Evolutionary conservation across 2,113 vertebrate species (phyloP).

Genomic region (Synchiropus splendidus): DNA sequence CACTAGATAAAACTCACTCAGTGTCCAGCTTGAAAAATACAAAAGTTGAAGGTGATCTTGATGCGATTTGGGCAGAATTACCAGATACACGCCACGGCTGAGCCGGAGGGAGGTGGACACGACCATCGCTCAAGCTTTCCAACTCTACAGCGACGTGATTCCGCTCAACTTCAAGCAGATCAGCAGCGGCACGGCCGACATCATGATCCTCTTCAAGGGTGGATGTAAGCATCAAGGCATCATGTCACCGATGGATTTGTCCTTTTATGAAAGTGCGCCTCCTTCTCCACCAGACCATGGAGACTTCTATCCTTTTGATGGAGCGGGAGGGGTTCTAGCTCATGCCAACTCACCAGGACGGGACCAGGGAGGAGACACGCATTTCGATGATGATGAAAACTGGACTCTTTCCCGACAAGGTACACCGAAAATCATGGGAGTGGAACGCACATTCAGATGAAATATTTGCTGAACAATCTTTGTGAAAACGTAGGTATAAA

Average conservation of each 20-base stretch:
- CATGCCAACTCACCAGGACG: constrained; percentile 60
- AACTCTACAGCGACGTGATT: constrained; percentile 64
- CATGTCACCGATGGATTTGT: constrained; percentile 1
- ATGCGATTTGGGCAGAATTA: constrained; percentile 47
- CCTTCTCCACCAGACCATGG: constrained; percentile 51
- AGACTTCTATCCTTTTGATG: constrained; percentile 66
- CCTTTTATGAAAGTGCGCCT: too few relatives aligned
- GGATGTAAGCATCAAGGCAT: too few relatives aligned
- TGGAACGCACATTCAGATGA: too few relatives aligned
- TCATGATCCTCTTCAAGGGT: constrained; percentile 63
- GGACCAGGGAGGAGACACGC: constrained; percentile 57
- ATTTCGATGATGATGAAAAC: constrained; percentile 69
- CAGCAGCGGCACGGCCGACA: constrained; percentile 48
- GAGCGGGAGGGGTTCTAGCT: constrained; percentile 51
- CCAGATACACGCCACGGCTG: constrained; percentile 55
- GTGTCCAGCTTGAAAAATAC: too few relatives aligned
- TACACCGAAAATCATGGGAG: constrained; percentile 10
- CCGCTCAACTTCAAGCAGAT: constrained; percentile 60
- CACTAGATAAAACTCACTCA: too few relatives aligned
- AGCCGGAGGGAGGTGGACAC: constrained; percentile 42
- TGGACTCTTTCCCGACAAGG: constrained; percentile 57
- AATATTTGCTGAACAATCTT: background rate
- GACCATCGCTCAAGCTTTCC: constrained; percentile 53
- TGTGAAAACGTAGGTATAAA: constrained; percentile 51
- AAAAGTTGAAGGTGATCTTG: background rate